phyloP scores from a whole-genome alignment of 2,888 invertebrate genomes.

The Epirrita christyi region DNA sequence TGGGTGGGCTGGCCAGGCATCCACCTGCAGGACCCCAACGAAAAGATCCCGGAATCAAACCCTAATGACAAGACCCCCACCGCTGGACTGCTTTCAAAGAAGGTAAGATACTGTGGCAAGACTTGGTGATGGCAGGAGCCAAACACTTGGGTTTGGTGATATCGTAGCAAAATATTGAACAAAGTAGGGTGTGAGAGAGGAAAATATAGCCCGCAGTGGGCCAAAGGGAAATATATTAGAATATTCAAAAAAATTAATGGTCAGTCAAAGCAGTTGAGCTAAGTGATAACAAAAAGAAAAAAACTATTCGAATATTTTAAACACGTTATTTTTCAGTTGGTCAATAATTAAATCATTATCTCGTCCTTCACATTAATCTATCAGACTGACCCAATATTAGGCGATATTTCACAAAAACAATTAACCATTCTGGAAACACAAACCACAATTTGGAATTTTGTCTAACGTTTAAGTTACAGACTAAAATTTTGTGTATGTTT shows the following conservation, averaged over 20 bases:
- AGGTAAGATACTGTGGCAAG: conserved; percentile 79
- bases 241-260: too few relatives aligned
- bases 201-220: too few relatives aligned
- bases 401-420: not conserved
- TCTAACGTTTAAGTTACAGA: too few relatives aligned
- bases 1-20: conserved; percentile 98
- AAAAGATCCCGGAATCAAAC: conserved; percentile 94
- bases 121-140: not conserved
- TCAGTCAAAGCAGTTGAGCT: too few relatives aligned
- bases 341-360: not conserved
- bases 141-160: not conserved
- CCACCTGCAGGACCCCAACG: conserved; percentile 90
- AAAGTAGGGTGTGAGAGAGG: not conserved
- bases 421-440: not conserved
- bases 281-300: not conserved
- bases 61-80: conserved; percentile 94
- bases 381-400: not conserved
- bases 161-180: not conserved
- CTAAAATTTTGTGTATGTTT: not conserved
- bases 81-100: conserved; percentile 92
- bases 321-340: not conserved
- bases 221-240: too few relatives aligned
- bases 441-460: not conserved
- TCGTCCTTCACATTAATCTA: not conserved
- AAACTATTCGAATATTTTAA: not conserved